Base-by-base conservation (phyloP, 1,140 invertebrate species). In the Pantala flavescens region DNA sequence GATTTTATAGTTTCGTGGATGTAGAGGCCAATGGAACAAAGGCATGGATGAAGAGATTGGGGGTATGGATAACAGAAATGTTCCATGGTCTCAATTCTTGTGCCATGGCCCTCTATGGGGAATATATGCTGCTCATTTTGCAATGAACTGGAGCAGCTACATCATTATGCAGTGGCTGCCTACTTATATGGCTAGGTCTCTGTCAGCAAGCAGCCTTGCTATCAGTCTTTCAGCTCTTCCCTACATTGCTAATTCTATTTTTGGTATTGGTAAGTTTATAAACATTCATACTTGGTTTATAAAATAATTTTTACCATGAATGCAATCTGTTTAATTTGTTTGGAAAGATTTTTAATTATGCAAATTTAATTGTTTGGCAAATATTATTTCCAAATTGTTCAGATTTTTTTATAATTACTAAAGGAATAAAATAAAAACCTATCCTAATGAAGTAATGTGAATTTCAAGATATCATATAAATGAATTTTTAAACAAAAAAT, bases 121-220 rank as follows among this genome's bases (percentile, higher is more conserved):
- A 1, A 86, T 93, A 75, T 93, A 93, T 78, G 87, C 90, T 75
- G 91, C 91, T 28, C 91, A 93, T 82, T 93, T 93, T 82, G 87
- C 90, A 24, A 93, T 93, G 91, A 93, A 93, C 81, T 93, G 91
- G 91, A 90, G 89, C 43, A 92, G 90, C 78, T 93, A 93, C 78
- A 92, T 93, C 75, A 91, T 93, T 77, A 92, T 93, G 90, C 90
- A 92, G 79, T 93, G 91, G 91, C 81, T 93, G 75, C 91, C 91
- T 2, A 93, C 90, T 9, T 93, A 93, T 81, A 82, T 93, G 77
- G 81, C 87, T 5, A 82, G 87, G 72, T 88, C 87, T 79, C 83
- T 93, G 23, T 88, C 88, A 21, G 91, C 89, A 19, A 88, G 91
- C 77, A 86, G 87, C 77, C 87, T 90, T 80, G 88, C 88, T 80